These are phyloP conservation scores for Nephrocerus scutellatus DNA, from an alignment of 2,888 invertebrate genomes.

Conservation along the genomic window DNA sequence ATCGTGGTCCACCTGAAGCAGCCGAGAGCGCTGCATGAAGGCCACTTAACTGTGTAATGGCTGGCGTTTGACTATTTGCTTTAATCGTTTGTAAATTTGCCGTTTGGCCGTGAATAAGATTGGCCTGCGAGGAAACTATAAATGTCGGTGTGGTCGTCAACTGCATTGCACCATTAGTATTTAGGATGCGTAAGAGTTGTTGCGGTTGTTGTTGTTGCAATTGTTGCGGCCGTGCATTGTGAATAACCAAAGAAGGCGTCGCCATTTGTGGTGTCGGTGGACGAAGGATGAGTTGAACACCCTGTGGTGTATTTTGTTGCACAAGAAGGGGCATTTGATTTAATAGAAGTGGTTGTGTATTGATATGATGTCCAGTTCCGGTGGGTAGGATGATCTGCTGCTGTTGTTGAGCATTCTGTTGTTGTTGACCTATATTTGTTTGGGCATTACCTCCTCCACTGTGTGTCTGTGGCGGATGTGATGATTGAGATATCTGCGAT, in stretches of 20 bases:
- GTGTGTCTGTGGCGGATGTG: constrained; percentile 38
- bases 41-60: constrained; percentile 42
- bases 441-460: too few relatives aligned
- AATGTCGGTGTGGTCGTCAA: constrained; percentile 51
- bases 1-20: constrained; percentile 35
- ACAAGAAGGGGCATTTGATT: constrained; percentile 54
- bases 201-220: constrained; percentile 48
- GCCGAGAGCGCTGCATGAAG: constrained; percentile 41
- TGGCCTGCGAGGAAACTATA: constrained; percentile 48
- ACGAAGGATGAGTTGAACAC: constrained; percentile 64
- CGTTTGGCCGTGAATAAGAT: constrained; percentile 46
- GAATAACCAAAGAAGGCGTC: constrained; percentile 47
- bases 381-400: constrained; percentile 45
- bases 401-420: constrained; percentile 29
- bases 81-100: constrained; percentile 45
- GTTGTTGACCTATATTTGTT: constrained; percentile 20
- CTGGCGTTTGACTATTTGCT: constrained; percentile 31
- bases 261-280: constrained; percentile 55
- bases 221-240: constrained; percentile 44
- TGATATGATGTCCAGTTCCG: constrained; percentile 28
- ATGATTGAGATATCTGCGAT: constrained; percentile 43
- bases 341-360: constrained; percentile 43
- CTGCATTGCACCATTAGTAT: constrained; percentile 56
- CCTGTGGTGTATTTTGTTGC: constrained; percentile 58
- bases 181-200: constrained; percentile 56